Base-by-base conservation (phyloP, 2,797 vertebrate genomes). In the Crax fasciolata region DNA sequence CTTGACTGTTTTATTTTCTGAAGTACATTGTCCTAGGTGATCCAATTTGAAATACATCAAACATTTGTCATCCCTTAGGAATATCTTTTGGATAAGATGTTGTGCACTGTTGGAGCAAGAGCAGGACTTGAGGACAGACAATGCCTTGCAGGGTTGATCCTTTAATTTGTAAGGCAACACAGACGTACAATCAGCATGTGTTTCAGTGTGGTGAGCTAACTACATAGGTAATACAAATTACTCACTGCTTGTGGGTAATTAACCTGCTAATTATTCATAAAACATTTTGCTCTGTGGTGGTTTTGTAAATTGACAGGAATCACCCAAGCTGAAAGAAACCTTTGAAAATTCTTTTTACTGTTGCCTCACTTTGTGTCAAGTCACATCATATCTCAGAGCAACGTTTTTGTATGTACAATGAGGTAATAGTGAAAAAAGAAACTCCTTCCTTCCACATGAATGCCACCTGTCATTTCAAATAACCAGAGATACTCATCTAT, bases 231-330 rank as follows among this genome's bases (percentile, higher is more conserved):
- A 93, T 76, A 84, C 88, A 82, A 94, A 96, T 95, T 94, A 89
- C 89, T 90, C 58, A 80, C 71, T 91, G 35, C 71, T 95, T 85
- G 93, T 94, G 91, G 75, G 58, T 96, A 97, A 96, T 97, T 97
- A 97, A 97, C 92, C 87, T 97, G 96, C 95, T 97, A 97, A 97
- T 96, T 97, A 96, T 91, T 90, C 95, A 87, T 81, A 90, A 96
- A 96, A 58, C 94, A 92, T 94, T 94, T 93, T 94, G 89, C 84
- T 91, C 66, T 63, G 21, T 90, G 59, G 73, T 0, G 12, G 63
- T 81, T 94, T 94, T 4, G 0, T 90, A 91, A 96, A 24, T 39
- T 95, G 96, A 96, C 94, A 96, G 94, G 90, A 96, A 86, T 96
- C 93, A 96, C 62, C 52, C 89, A 94, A 94, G 91, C 96, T 96